Conservation (phyloP, 2,113 vertebrate genomes). For the Gavialis gangeticus region DNA sequence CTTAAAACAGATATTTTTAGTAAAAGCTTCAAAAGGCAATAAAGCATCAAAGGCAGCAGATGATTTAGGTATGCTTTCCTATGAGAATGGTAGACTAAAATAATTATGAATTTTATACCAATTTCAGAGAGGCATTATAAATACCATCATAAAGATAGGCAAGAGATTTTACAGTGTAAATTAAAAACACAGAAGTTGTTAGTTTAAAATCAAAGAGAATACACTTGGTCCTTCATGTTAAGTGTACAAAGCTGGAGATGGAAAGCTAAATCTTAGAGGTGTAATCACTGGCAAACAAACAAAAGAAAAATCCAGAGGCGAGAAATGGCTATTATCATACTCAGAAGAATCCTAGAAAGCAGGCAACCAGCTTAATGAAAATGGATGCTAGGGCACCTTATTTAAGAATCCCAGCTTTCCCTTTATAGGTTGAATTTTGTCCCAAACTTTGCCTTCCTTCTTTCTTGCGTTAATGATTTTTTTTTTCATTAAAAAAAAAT, state of each 20-base stretch:
- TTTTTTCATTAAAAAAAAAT: not conserved
- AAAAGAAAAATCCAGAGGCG: not conserved
- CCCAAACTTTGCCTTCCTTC: not conserved
- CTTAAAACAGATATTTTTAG: not conserved
- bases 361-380: not conserved
- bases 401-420: not conserved
- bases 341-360: not conserved
- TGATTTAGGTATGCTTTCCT: not conserved
- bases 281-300: not conserved
- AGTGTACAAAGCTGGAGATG: not conserved
- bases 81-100: not conserved
- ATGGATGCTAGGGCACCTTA: not conserved
- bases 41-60: not conserved
- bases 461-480: not conserved
- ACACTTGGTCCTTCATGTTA: not conserved
- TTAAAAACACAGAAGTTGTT: not conserved
- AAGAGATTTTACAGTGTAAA: not conserved
- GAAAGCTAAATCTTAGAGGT: not conserved
- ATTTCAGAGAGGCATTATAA: not conserved
- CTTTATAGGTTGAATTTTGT: not conserved
- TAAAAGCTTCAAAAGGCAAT: not conserved
- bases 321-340: not conserved
- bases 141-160: not conserved
- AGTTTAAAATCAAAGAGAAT: not conserved
- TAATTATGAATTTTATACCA: not conserved